Base-by-base conservation (phyloP, 2,113 vertebrate species). In the Triplophysa rosa region DNA sequence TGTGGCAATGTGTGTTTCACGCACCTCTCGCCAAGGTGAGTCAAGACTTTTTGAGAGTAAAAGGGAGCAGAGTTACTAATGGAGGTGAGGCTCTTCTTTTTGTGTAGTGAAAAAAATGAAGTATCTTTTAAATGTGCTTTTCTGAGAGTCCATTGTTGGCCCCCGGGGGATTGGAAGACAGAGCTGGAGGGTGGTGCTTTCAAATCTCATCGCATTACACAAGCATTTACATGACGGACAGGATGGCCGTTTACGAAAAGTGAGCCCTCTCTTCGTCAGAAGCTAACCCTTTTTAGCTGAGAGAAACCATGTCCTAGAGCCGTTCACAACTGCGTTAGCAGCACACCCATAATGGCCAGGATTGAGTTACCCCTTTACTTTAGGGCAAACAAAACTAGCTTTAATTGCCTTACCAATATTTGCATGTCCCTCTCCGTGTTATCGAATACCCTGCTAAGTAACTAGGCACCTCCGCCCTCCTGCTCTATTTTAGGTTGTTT, bases 381-480 rank as follows among this genome's bases (percentile, higher is more conserved):
- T 82, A 74, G 89, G 88, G 85, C 84, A 85, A 91, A 92, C 90
- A 89, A 74, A 76, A 88, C 88, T 86, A 88, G 87, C 87, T 85
- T 88, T 93, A 91, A 92, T 90, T 91, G 90, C 91, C 90, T 87
- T 69, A 88, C 89, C 88, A 91, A 93, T 93, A 91, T 92, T 92
- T 93, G 90, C 91, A 92, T 91, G 88, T 90, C 91, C 86, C 88
- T 88, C 86, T 87, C 80, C 67, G 71, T 90, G 91, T 90, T 89
- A 93, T 86, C 83, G 88, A 92, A 91, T 89, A 90, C 90, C 88
- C 62, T 23, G 68, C 88, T 89, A 85, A 91, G 92, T 92, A 90
- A 90, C 89, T 78, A 82, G 87, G 88, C 83, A 24, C 85, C 81
- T 16, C 3, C 5, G 78, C 24, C 58, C 33, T 37, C 58, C 63